Evolutionary conservation across 2,113 vertebrate species (phyloP).

Genomic region (Turdus rufiventris): DNA sequence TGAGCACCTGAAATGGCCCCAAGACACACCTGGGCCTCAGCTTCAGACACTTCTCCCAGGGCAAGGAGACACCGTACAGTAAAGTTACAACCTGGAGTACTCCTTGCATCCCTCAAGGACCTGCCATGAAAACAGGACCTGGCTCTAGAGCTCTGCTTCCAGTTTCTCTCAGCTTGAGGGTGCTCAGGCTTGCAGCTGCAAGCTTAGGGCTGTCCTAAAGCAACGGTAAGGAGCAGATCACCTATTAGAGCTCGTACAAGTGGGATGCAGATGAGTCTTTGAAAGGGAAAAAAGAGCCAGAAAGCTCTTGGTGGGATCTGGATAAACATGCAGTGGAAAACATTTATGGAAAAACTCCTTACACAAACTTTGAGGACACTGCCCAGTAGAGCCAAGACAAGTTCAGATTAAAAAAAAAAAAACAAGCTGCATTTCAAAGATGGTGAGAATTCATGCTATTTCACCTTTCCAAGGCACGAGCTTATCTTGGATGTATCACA

Average conservation of each 20-base stretch:
- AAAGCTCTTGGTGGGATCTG: not conserved
- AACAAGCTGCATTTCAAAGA: not conserved
- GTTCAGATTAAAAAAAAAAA: not conserved
- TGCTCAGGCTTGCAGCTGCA: not conserved
- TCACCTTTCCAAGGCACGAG: not conserved
- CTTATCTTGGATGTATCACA: not conserved
- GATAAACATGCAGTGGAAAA: not conserved
- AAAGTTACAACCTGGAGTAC: not conserved
- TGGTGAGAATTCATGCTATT: not conserved
- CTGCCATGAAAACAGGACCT: not conserved
- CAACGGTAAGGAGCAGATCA: not conserved
- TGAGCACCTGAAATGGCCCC: not conserved
- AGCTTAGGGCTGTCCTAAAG: not conserved
- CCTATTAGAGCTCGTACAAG: not conserved
- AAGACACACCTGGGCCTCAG: not conserved
- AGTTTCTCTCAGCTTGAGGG: not conserved
- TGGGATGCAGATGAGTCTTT: not conserved
- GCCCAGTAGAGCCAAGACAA: not conserved
- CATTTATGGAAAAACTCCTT: not conserved
- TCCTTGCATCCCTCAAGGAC: not conserved
- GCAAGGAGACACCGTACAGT: accelerated
- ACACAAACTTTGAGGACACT: not conserved
- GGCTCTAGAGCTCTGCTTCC: not conserved
- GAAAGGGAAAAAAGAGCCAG: not conserved
- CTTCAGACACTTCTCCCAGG: not conserved